Percentiles rank a stretch among this genome's conserved stretches.
Evolutionary conservation across 2,888 invertebrate genomes (phyloP).

Genomic region (Troides aeacus): DNA sequence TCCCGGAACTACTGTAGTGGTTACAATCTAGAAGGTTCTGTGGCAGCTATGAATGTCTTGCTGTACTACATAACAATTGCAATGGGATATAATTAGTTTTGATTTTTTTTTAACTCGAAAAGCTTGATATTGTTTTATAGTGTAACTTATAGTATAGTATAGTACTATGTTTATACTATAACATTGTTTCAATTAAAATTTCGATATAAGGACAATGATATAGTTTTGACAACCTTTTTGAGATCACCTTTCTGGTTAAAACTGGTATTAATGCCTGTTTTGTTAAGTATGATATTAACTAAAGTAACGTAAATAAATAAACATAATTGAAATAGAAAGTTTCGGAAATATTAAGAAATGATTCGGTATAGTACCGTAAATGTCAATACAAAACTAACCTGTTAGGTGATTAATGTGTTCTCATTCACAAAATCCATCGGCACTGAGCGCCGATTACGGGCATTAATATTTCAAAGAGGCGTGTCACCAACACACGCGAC

Average conservation of each 20-base stretch:
- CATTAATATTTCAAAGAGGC: slow-evolving; percentile 48
- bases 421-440: slow-evolving; percentile 41
- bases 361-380: neutral
- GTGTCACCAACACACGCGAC: slow-evolving; percentile 28
- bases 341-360: neutral
- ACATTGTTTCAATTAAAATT: neutral
- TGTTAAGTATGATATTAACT: neutral
- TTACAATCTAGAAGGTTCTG: too few relatives aligned
- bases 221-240: neutral
- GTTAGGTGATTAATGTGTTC: slow-evolving; percentile 33
- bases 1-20: too few relatives aligned
- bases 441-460: slow-evolving; percentile 42
- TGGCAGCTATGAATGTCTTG: too few relatives aligned
- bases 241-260: neutral
- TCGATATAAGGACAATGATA: neutral
- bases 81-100: too few relatives aligned
- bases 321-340: neutral
- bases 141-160: too few relatives aligned
- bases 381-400: slow-evolving; percentile 6
- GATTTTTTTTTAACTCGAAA: too few relatives aligned
- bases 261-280: neutral
- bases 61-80: too few relatives aligned
- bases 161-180: too few relatives aligned
- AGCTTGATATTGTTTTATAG: too few relatives aligned
- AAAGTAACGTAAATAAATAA: neutral